Conservation (phyloP, 2,113 vertebrate species). For the Oxyruncus cristatus region DNA sequence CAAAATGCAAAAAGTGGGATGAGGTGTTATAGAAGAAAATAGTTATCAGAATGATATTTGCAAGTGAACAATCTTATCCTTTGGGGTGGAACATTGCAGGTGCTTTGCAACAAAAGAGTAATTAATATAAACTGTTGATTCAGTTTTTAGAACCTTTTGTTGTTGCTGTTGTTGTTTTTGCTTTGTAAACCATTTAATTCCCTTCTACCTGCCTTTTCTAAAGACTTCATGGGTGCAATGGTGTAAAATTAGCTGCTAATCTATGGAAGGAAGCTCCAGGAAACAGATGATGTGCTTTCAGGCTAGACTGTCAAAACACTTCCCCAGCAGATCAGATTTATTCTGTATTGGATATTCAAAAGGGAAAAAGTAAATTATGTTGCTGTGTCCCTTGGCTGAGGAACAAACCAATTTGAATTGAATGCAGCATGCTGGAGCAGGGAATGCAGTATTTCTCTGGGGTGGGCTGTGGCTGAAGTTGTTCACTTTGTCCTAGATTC, state of each 20-base stretch:
- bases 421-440: not conserved
- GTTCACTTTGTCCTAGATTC: slow-evolving; percentile 25
- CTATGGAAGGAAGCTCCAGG: slow-evolving; percentile 44
- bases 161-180: not conserved
- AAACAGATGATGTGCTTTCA: slow-evolving; percentile 56
- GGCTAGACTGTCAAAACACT: slow-evolving; percentile 51
- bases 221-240: not conserved
- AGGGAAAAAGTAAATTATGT: slow-evolving; percentile 57
- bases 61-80: not conserved
- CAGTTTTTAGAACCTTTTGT: not conserved
- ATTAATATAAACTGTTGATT: not conserved
- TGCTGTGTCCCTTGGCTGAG: slow-evolving; percentile 43
- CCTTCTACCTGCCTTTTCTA: not conserved
- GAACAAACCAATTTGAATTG: slow-evolving; percentile 33
- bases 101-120: not conserved
- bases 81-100: not conserved
- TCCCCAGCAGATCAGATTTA: slow-evolving; percentile 48
- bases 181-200: not conserved
- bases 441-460: slow-evolving; percentile 6
- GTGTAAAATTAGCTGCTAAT: slow-evolving; percentile 35
- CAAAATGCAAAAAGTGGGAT: not conserved
- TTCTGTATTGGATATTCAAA: slow-evolving; percentile 45
- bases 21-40: not conserved
- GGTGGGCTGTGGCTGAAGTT: slow-evolving; percentile 2
- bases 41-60: not conserved